These are phyloP conservation scores for Tetranychus cinnabarinus DNA, from an alignment of 1,140 invertebrate genomes.

Conservation along the genomic window DNA sequence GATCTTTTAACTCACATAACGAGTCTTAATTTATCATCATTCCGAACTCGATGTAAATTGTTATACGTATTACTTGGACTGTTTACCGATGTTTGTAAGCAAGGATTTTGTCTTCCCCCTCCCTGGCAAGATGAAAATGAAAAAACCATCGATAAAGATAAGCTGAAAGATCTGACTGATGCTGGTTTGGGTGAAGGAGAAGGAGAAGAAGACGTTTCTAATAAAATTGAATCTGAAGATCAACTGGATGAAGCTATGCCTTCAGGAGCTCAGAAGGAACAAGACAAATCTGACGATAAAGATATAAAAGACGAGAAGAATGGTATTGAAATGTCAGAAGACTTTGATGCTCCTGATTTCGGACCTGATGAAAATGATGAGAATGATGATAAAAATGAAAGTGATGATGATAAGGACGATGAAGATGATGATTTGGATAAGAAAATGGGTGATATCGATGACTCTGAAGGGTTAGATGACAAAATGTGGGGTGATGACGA, in stretches of 20 bases:
- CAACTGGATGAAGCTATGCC: conserved; percentile 69
- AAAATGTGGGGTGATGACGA: conserved; percentile 64
- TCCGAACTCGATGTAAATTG: conserved; percentile 55
- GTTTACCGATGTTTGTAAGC: conserved; percentile 55
- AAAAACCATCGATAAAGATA: conserved; percentile 17
- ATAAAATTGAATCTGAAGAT: conserved; percentile 74
- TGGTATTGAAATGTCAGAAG: conserved; percentile 76
- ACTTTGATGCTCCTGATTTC: conserved; percentile 63
- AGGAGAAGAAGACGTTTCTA: conserved; percentile 80
- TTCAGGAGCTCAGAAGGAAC: conserved; percentile 36
- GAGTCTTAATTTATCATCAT: conserved; percentile 42
- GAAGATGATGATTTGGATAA: conserved; percentile 51
- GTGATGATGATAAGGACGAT: conserved; percentile 47
- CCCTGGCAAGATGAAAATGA: conserved; percentile 38
- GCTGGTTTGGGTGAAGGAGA: conserved; percentile 71
- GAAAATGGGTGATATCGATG: conserved; percentile 21
- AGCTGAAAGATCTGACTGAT: conserved; percentile 33
- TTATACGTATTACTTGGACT: conserved; percentile 53
- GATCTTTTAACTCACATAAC: conserved; percentile 50
- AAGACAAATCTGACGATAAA: conserved; percentile 18
- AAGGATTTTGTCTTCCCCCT: conserved; percentile 80
- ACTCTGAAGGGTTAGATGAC: conserved; percentile 8
- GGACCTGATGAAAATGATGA: conserved; percentile 45
- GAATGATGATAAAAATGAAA: conserved; percentile 34
- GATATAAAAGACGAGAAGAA: conserved; percentile 54